Conservation (phyloP, 2,113 vertebrate genomes). For the Phrynosoma blainvillii region DNA sequence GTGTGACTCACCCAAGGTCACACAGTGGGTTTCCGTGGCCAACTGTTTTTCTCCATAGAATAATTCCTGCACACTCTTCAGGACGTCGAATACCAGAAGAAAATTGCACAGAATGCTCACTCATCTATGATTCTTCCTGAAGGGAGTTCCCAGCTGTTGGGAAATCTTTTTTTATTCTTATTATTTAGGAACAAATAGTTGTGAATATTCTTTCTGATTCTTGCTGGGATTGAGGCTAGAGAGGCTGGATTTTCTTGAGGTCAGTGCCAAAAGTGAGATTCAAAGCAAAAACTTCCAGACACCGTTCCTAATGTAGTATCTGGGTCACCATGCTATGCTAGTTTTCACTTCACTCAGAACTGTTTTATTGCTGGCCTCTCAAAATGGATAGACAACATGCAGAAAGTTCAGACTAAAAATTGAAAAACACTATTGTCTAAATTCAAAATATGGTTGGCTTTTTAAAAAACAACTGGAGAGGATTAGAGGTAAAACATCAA, state of each 20-base stretch:
- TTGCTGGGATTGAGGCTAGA: not conserved
- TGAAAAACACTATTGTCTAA: not conserved
- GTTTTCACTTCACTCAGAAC: not conserved
- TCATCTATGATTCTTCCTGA: too few species aligned
- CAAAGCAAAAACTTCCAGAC: not conserved
- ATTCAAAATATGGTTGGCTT: not conserved
- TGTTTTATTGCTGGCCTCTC: not conserved
- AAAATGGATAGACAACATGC: not conserved
- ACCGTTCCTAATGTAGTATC: not conserved
- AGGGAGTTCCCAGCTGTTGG: too few species aligned
- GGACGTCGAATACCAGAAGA: too few species aligned
- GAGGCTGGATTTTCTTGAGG: not conserved
- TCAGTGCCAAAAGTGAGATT: too few species aligned
- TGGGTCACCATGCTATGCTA: not conserved
- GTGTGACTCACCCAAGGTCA: too few species aligned
- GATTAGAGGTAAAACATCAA: not conserved
- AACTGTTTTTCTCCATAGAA: too few species aligned
- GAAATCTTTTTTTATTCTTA: too few species aligned
- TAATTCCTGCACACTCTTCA: too few species aligned
- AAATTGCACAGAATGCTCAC: too few species aligned
- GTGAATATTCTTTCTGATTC: too few species aligned
- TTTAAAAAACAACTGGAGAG: not conserved
- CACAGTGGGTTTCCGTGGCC: too few species aligned
- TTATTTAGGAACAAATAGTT: too few species aligned
- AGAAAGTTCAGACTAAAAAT: not conserved